These are phyloP conservation scores for Brachionus koreanus DNA, from an alignment of 1,140 invertebrate genomes.

Conservation along the genomic window DNA sequence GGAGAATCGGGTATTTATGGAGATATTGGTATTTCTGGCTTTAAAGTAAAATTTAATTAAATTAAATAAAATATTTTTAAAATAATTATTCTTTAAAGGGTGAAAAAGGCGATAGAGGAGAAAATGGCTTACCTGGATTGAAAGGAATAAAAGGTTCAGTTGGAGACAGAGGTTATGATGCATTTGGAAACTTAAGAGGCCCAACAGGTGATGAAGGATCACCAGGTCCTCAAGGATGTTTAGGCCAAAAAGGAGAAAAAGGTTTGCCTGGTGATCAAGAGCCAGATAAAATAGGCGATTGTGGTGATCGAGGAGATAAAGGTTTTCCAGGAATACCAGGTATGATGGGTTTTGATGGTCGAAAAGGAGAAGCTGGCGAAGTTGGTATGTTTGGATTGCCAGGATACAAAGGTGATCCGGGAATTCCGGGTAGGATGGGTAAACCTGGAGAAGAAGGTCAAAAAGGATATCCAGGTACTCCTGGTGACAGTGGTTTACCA, in stretches of 20 bases:
- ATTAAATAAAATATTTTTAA: not conserved
- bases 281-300: not conserved
- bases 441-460: not conserved
- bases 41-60: not conserved
- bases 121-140: constrained; percentile 60
- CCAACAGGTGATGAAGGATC: not conserved
- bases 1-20: constrained; percentile 24
- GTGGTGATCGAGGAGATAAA: not conserved
- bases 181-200: not conserved
- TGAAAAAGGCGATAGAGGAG: constrained; percentile 10
- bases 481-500: not conserved
- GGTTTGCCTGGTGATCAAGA: constrained; percentile 36
- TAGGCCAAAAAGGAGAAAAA: constrained; percentile 35
- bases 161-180: constrained; percentile 45
- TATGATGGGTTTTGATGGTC: not conserved
- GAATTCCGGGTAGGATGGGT: not conserved
- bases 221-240: not conserved
- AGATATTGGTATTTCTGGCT: constrained; percentile 33
- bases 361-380: constrained; percentile 22
- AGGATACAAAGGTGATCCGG: not conserved
- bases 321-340: constrained; percentile 26
- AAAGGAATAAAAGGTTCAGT: constrained; percentile 55
- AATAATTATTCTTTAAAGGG: not conserved
- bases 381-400: not conserved
- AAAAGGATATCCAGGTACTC: not conserved